Evolutionary conservation across 2,113 vertebrate species (phyloP).

Genomic region (Pipra filicauda): DNA sequence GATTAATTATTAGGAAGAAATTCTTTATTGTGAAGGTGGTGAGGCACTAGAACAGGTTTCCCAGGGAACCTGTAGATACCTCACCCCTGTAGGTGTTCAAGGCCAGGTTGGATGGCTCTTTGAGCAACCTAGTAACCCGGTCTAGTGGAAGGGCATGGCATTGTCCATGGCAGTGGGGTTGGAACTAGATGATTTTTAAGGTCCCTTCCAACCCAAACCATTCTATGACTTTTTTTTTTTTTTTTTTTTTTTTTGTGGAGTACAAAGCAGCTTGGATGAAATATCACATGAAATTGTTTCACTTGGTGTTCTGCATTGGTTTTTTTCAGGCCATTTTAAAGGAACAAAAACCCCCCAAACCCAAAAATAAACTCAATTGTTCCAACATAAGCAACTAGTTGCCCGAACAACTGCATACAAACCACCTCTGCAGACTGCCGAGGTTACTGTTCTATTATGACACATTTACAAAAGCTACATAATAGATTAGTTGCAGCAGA

Average conservation of each 20-base stretch:
- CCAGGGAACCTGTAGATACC: background rate
- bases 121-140: too few species aligned
- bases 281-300: background rate
- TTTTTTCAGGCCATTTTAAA: background rate
- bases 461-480: conserved; percentile 33
- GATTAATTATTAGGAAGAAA: background rate
- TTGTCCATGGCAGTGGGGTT: background rate
- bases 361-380: background rate
- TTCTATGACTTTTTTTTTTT: background rate
- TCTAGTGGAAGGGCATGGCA: background rate
- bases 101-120: background rate
- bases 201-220: background rate
- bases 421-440: background rate
- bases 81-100: background rate
- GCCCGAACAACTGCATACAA: background rate
- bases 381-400: background rate
- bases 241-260: background rate
- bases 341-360: background rate
- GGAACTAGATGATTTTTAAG: background rate
- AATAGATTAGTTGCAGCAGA: conserved; percentile 19
- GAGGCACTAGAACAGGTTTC: background rate
- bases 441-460: background rate
- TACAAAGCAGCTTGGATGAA: background rate
- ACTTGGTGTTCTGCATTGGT: background rate
- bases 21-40: background rate